Conservation (phyloP, 30 jellyfish, hydroid and myxozoan genomes). For the Cassiopea andromeda region DNA sequence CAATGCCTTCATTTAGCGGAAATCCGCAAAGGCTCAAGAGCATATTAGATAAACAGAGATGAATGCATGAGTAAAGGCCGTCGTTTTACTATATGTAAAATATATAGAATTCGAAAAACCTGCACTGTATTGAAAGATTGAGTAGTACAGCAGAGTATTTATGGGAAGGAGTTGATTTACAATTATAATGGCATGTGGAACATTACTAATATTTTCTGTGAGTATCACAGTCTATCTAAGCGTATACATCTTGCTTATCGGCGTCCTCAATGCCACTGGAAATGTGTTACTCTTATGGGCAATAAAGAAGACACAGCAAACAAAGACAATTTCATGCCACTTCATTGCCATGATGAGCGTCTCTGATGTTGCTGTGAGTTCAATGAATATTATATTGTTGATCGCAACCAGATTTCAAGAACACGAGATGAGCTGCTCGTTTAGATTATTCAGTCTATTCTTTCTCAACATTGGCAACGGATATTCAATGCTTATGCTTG, state of each 20-base stretch:
- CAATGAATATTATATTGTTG: neutral
- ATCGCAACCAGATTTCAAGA: neutral
- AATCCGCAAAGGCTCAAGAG: no score
- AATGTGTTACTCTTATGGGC: neutral
- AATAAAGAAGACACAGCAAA: conserved; percentile 1
- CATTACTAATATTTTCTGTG: neutral
- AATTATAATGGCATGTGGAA: no score
- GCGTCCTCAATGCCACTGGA: neutral
- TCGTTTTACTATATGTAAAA: no score
- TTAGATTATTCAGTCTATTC: neutral
- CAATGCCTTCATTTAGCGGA: no score
- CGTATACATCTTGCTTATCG: neutral
- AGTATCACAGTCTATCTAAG: neutral
- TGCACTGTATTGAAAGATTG: no score
- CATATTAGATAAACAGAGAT: no score
- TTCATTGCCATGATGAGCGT: neutral
- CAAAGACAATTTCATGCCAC: neutral
- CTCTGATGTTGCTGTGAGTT: neutral
- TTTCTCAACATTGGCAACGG: neutral
- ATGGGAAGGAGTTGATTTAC: no score
- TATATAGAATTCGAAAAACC: no score
- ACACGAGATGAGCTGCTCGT: neutral
- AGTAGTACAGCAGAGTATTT: no score
- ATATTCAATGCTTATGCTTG: neutral
- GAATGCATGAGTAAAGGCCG: no score